Percentiles rank a stretch among this genome's conserved stretches.
These are phyloP conservation scores for Anastrepha obliqua DNA, from an alignment of 1,140 invertebrate species.

Conservation along the genomic window DNA sequence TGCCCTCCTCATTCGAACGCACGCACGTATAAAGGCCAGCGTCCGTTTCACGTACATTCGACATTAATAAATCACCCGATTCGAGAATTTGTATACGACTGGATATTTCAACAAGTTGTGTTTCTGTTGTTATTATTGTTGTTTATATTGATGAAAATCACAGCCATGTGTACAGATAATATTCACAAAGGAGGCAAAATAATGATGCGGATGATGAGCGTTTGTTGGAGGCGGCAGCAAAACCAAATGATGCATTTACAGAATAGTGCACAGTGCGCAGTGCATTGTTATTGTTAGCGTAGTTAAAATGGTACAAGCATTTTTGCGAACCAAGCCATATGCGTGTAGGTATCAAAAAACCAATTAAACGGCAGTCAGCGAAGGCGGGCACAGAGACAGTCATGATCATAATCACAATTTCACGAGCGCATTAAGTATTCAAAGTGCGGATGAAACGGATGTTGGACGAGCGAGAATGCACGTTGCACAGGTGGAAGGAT, in stretches of 20 bases:
- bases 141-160: conserved; percentile 2
- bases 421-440: background rate
- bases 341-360: background rate
- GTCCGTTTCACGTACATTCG: conserved; percentile 87
- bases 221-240: background rate
- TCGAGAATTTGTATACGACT: conserved; percentile 89
- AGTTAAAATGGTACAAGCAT: background rate
- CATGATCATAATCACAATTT: background rate
- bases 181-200: background rate
- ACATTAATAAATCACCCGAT: conserved; percentile 89
- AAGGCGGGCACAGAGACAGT: background rate
- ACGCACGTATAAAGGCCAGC: conserved; percentile 92
- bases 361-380: background rate
- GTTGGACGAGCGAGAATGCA: background rate
- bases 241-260: conserved; percentile 18
- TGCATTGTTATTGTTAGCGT: background rate
- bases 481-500: background rate
- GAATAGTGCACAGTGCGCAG: too few relatives aligned
- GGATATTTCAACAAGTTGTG: conserved; percentile 72
- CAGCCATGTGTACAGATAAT: background rate
- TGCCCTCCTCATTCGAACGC: conserved; percentile 90
- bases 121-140: conserved; percentile 62
- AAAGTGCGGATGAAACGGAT: background rate
- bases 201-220: background rate
- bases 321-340: background rate